A percentile compares a stretch with the other conserved stretches of the same genome.
Conservation (phyloP, 35 echinoderm and acorn worm genomes). For the Hemicentrotus pulcherrimus region DNA sequence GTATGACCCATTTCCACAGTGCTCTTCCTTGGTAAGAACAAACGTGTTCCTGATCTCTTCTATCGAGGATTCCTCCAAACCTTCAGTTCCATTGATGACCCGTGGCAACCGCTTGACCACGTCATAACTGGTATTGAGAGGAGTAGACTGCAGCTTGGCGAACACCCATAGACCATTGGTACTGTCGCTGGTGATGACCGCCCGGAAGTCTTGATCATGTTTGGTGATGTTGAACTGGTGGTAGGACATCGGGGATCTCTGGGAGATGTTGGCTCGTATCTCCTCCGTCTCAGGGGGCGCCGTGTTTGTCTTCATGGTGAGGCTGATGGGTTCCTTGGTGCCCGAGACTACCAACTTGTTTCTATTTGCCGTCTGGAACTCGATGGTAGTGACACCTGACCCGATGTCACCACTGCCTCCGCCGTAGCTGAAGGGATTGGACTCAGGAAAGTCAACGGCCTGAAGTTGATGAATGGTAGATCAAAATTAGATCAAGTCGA, state of each 20-base stretch:
- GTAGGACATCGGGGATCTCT: constrained; percentile 30
- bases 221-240: constrained; percentile 24
- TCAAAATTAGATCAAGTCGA: too few species aligned
- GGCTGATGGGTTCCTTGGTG: neutral
- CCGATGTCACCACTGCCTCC: neutral
- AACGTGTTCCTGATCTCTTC: constrained; percentile 25
- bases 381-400: constrained; percentile 21
- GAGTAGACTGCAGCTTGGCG: neutral
- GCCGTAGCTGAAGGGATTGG: constrained; percentile 55
- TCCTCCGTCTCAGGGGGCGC: neutral
- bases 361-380: neutral
- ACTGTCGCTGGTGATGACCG: neutral
- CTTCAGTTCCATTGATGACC: neutral
- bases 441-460: neutral
- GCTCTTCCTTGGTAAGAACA: neutral
- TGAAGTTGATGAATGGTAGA: too few species aligned
- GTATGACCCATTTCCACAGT: constrained; percentile 24
- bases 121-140: neutral
- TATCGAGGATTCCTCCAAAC: neutral
- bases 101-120: neutral
- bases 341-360: constrained; percentile 3
- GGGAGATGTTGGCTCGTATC: neutral
- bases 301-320: neutral
- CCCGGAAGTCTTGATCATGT: neutral
- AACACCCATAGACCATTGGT: neutral